Percentiles rank a stretch among this genome's conserved stretches.
phyloP scores from a whole-genome alignment of 2,888 invertebrate species.

The Orgyia antiqua region DNA sequence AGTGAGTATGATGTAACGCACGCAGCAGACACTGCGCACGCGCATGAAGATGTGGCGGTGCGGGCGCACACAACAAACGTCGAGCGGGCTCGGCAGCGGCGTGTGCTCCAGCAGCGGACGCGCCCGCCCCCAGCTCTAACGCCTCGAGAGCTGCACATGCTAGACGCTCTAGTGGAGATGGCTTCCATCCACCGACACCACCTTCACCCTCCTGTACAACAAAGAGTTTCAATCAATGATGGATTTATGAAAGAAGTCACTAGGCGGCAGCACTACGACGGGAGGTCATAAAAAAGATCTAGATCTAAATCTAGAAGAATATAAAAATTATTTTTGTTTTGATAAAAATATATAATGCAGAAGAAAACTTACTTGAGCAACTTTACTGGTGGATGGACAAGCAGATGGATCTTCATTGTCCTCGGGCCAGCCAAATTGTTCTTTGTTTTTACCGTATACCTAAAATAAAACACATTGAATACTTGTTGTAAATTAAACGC shows the following conservation, averaged over 20 bases:
- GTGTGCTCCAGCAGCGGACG: conserved; percentile 32
- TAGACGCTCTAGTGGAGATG: conserved; percentile 61
- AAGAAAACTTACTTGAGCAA: conserved; percentile 44
- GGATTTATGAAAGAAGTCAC: too few species aligned
- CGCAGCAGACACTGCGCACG: conserved; percentile 89
- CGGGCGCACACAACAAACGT: conserved; percentile 66
- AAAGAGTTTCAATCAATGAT: conserved; percentile 3
- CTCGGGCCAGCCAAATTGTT: conserved; percentile 97
- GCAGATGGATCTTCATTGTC: conserved; percentile 88
- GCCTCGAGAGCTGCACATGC: conserved; percentile 68
- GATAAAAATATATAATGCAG: too few species aligned
- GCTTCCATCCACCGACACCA: conserved; percentile 49
- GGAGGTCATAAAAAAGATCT: too few species aligned
- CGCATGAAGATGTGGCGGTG: conserved; percentile 57
- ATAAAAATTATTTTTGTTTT: too few species aligned
- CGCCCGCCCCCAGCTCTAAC: conserved; percentile 58
- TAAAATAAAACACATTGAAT: too few species aligned
- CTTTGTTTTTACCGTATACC: conserved; percentile 95
- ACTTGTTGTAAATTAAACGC: too few species aligned
- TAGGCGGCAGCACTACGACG: too few species aligned
- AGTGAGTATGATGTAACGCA: conserved; percentile 85
- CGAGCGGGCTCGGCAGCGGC: conserved; percentile 49
- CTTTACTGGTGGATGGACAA: conserved; percentile 65
- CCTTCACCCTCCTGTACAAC: conserved; percentile 48
- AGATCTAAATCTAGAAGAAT: too few species aligned